Evolutionary conservation across 2,113 vertebrate genomes (phyloP), one percentile per base, ranked within the genome.

Genomic region (Oreochromis spilurus): DNA sequence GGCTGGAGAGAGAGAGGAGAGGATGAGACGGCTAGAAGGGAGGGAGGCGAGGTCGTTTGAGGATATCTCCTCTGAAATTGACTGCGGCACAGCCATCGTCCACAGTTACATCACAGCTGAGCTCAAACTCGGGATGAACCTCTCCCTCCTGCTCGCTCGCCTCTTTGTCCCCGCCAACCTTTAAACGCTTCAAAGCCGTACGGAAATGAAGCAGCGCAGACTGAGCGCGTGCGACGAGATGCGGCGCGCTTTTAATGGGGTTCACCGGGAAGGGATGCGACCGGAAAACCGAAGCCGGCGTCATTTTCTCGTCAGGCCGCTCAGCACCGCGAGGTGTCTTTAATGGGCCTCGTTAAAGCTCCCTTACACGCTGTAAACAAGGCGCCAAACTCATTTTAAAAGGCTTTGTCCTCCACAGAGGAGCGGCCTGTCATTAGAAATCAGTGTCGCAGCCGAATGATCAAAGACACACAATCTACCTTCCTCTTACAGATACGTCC

Each of bases 21-120:
- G 72, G 19, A 72, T 17, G 50, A 48, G 29, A 21, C 7, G 4
- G 86, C 50, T 31, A 29, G 77, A 7, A 40, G 54, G 81, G 34
- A 52, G 58, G 55, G 57, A 67, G 82, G 75, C 17, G 87, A 92
- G 96, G 95, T 94, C 93, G 87, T 95, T 62, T 93, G 90, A 96
- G 95, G 95, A 96, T 91, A 95, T 62, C 29, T 83, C 86, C 84
- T 92, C 88, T 87, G 88, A 93, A 93, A 94, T 87, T 90, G 92
- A 95, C 92, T 94, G 92, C 90, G 86, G 93, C 92, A 94, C 89
- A 82, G 90, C 89, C 90, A 88, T 90, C 79, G 58, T 92, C 88
- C 81, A 86, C 67, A 21, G 91, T 94, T 94, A 94, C 92, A 93
- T 94, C 94, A 94, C 90, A 89, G 84, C 89, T 29, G 72, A 87